Base-by-base conservation (phyloP, 2,888 invertebrate species). In the Oxyscelio sp. region DNA sequence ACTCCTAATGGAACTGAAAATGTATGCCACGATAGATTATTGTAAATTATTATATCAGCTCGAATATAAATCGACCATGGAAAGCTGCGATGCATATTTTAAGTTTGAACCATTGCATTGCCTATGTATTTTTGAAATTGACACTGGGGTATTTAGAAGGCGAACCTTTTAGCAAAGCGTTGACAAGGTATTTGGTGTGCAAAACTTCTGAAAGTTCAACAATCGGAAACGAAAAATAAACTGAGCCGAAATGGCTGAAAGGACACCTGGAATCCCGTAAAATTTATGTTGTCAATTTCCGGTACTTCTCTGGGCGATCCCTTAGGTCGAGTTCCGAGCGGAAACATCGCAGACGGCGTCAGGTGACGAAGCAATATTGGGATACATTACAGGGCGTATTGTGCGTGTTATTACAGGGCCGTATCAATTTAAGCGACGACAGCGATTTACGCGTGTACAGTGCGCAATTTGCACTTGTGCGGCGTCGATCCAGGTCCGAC, bases 391-490 rank as follows among this genome's bases (percentile, higher is more conserved):
- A 21, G 31, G 58, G 15, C 21, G 45, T 48, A 75, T 66, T 58
- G 43, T 63, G 48, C 65, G 50, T 65, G 65, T 21, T 34, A 65
- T 65, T 65, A 50, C 65, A 65, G 19, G 38, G 66, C 40, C 31
- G 71, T 71, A 79, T 83, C 81, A 81, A 81, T 83, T 74, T 68
- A 43, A 79, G 83, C 79, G 56, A 54, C 77, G 56, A 61, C 31
- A 19, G 66, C 71, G 78, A 71, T 83, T 81, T 83, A 82, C 83
- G 73, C 45, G 52, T 40, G 59, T 66, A 66, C 52, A 63, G 58
- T 22, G 34, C 82, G 80, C 71, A 71, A 89, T 89, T 88, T 88
- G 85, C 86, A 89, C 87, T 87, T 81, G 65, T 43, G 70, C 75
- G 82, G 84, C 77, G 75, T 85, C 81, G 68, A 52, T 73, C 77